Evolutionary conservation across 2,888 invertebrate genomes (phyloP), one percentile per base, ranked within the genome.

Genomic region (Agrochola litura): DNA sequence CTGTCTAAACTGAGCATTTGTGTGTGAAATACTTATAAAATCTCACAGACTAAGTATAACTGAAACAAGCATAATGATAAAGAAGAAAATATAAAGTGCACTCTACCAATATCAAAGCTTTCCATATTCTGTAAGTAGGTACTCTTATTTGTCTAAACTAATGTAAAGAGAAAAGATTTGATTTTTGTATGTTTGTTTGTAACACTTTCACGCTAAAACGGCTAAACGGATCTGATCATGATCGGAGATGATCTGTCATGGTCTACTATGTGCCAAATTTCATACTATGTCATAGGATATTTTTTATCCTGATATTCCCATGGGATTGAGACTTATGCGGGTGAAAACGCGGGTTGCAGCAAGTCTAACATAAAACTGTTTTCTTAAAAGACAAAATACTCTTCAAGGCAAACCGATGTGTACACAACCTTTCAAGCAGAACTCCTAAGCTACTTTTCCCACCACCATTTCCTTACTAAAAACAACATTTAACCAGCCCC

Each of bases 401-500:
- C 9, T 5, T 49, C 6, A 25, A 30, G 6, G 8, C 12, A 64
- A 63, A 46, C n/a, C 25, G 8, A 37, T 9, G 1, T n/a, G n/a
- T 9, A 52, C 10, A 60, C 22, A 73, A 52, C 10, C 0, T 46
- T 14, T 6, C 14, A 10, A 63, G 12, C 70, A 46, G 22, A 70
- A 66, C 64, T 58, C 52, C 49, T 41, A 61, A 78, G 46, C 41
- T 43, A 41, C 37, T n/a, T 73, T 60, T n/a, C 12, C 16, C 43
- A 25, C 5, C 6, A 69, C 41, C 56, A 43, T 16, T 46, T 49
- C 43, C 16, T 25, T 22, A 14, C 22, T 46, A 68, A 81, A 72
- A 85, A 73, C 61, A 83, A 73, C 72, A 70, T 76, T 76, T 49
- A 73, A 86, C 63, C 63, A 68, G 37, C 37, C 73, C 49, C 63